phyloP scores from a whole-genome alignment of 2,797 vertebrate species.

The Bradypus variegatus region DNA sequence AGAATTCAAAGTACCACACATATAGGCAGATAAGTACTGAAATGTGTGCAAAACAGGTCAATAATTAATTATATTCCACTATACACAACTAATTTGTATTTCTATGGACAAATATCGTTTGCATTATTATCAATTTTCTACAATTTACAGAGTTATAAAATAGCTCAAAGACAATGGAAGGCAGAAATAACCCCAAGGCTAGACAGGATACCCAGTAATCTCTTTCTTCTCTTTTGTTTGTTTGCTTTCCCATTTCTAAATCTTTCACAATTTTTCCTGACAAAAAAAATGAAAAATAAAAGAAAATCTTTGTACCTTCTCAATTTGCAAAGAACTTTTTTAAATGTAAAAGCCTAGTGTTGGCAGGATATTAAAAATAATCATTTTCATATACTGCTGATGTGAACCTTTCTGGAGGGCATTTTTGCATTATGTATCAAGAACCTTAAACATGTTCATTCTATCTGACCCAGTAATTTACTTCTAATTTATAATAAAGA shows the following conservation, averaged over 20 bases:
- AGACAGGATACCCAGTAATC: not conserved
- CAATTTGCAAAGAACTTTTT: not conserved
- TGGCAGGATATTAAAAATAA: not conserved
- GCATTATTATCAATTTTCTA: not conserved
- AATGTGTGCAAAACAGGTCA: not conserved
- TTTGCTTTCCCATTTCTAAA: slow-evolving; percentile 16
- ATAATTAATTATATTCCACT: not conserved
- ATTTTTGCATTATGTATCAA: not conserved
- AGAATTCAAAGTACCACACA: not conserved
- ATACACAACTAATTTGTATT: not conserved
- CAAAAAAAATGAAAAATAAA: slow-evolving; percentile 40
- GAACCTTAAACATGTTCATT: not conserved
- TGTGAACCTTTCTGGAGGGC: not conserved
- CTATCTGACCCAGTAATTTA: not conserved
- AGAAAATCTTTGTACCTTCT: not conserved
- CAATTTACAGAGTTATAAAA: not conserved
- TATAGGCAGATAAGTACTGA: not conserved
- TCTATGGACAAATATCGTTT: not conserved
- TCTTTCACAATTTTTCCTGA: slow-evolving; percentile 9
- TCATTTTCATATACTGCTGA: not conserved
- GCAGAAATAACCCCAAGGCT: not conserved
- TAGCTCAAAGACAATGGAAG: not conserved
- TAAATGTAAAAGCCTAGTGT: not conserved
- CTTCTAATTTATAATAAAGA: not conserved
- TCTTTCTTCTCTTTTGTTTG: not conserved